Percentiles rank a stretch among this genome's conserved stretches.
Conservation (phyloP, 2,113 vertebrate species). For the Notiomystis cincta region DNA sequence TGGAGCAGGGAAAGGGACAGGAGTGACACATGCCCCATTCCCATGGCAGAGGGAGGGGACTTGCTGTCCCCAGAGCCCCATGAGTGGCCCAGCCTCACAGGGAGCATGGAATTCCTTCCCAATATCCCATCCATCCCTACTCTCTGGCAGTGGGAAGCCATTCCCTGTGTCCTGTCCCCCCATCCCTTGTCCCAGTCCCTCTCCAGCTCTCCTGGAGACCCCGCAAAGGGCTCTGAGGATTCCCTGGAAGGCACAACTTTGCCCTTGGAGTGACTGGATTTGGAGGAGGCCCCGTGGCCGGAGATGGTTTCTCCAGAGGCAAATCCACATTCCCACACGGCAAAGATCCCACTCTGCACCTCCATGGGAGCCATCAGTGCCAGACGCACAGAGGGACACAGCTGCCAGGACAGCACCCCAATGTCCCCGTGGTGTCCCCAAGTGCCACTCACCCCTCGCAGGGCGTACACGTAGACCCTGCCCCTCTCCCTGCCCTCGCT, state of each 20-base stretch:
- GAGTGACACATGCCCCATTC: not conserved
- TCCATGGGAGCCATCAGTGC: too few relatives aligned
- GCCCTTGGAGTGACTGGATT: too few relatives aligned
- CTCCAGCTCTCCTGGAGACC: not conserved
- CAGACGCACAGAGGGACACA: too few relatives aligned
- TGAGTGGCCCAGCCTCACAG: not conserved
- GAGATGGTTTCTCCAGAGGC: not conserved
- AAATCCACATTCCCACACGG: fast-evolving
- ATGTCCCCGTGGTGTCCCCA: fast-evolving
- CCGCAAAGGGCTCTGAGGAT: not conserved
- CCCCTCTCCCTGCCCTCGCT: constrained; percentile 88
- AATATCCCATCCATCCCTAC: not conserved
- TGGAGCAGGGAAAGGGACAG: not conserved
- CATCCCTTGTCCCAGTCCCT: not conserved
- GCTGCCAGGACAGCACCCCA: too few relatives aligned
- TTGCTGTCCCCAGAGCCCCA: too few relatives aligned
- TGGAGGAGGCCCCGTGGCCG: fast-evolving
- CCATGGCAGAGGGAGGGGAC: fast-evolving
- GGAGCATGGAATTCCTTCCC: not conserved
- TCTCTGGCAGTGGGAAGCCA: not conserved
- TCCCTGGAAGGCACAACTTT: too few relatives aligned
- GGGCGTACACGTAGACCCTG: constrained; percentile 85
- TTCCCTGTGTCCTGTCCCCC: not conserved
- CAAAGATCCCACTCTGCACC: fast-evolving
- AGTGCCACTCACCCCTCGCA: constrained; percentile 67